Base-by-base conservation (phyloP, 2,888 invertebrate species). In the Augiades crinisus region DNA sequence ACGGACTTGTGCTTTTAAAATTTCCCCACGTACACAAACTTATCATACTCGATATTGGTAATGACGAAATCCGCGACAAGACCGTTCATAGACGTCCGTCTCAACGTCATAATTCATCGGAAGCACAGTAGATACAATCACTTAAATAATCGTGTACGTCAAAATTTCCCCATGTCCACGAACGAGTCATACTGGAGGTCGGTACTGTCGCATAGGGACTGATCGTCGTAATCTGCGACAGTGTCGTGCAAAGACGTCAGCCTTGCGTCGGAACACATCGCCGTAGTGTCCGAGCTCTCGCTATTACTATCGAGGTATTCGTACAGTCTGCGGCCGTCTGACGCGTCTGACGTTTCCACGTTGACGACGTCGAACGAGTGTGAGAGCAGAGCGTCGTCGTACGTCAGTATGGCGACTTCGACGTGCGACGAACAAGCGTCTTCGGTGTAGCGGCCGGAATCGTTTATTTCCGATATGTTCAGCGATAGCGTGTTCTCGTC, bases 101-200 rank as follows among this genome's bases (percentile, higher is more conserved):
- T n/a, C n/a, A n/a, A n/a, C n/a, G n/a, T n/a, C n/a, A n/a, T n/a
- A n/a, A n/a, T n/a, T n/a, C n/a, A n/a, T n/a, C n/a, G n/a, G n/a
- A n/a, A n/a, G n/a, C n/a, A n/a, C n/a, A 30, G 27, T 30, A 30
- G 12, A 30, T 30, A 30, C 12, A 30, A 46, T 17, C 17, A 34
- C 49, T 41, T 40, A 49, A 49, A 33, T 34, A 37, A 62, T 62
- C 63, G 62, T 47, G 46, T 63, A 12, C 12, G 5, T 71, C 60
- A 90, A 74, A 90, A 90, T 64, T 88, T 87, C 53, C 90, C 90
- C 87, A 90, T 88, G 69, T 90, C 90, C 68, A 90, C 81, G 68
- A 87, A 87, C 59, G 90, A 90, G 65, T 90, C 90, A 60, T 90
- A 90, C 60, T 90, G 90, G 40, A 87, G 65, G 59, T 90, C 90